A percentile compares a stretch with the other conserved stretches of the same genome.
Evolutionary conservation across 1,140 invertebrate species (phyloP).

Genomic region (Papilio polyxenes): DNA sequence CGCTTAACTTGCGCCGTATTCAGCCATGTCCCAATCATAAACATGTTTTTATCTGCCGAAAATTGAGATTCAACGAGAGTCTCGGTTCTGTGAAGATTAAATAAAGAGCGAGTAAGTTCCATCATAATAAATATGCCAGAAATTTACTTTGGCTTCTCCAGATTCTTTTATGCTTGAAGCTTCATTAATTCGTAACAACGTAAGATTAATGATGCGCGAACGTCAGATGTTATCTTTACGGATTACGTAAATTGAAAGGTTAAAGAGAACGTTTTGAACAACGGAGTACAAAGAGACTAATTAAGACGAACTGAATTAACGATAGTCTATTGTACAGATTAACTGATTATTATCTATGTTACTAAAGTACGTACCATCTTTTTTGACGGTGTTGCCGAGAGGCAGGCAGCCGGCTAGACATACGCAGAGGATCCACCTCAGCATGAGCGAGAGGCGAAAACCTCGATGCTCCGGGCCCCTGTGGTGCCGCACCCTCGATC

Average conservation of each 20-base stretch:
- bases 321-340: neutral
- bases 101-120: constrained; percentile 15
- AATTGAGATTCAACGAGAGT: constrained; percentile 22
- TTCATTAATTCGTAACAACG: constrained; percentile 32
- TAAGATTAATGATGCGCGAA: constrained; percentile 32
- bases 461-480: constrained; percentile 48
- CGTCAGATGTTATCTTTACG: constrained; percentile 31
- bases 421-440: constrained; percentile 69
- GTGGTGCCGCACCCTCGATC: neutral
- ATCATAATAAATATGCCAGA: constrained; percentile 28
- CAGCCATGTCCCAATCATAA: constrained; percentile 2
- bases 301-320: constrained; percentile 23
- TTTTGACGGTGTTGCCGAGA: constrained; percentile 70
- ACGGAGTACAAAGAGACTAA: constrained; percentile 24
- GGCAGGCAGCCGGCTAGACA: constrained; percentile 70
- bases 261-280: constrained; percentile 15
- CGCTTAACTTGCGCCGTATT: neutral
- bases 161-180: constrained; percentile 31
- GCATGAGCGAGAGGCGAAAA: constrained; percentile 60
- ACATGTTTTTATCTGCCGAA: constrained; percentile 15
- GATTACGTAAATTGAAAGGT: constrained; percentile 37
- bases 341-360: neutral
- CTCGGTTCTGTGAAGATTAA: constrained; percentile 18
- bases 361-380: constrained; percentile 68
- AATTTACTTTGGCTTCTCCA: constrained; percentile 14